Conservation (phyloP, 2,888 invertebrate species). For the Pteria penguin region DNA sequence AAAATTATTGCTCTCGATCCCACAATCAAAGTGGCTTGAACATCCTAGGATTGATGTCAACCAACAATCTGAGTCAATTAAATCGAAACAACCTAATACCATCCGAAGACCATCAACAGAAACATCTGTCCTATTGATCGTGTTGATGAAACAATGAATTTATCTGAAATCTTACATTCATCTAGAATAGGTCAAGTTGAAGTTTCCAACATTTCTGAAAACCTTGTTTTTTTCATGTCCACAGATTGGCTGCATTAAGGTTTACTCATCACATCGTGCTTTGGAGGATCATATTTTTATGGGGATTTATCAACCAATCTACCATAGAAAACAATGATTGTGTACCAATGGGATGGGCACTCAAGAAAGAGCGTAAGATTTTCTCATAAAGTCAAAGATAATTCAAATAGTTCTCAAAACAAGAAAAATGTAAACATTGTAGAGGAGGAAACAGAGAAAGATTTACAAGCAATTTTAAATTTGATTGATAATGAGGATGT, state of each 20-base stretch:
- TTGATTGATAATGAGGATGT: neutral
- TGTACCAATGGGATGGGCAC: slow-evolving; percentile 15
- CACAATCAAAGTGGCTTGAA: neutral
- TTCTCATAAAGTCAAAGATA: slow-evolving; percentile 3
- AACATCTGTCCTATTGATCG: too few relatives aligned
- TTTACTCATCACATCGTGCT: neutral
- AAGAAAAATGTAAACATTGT: neutral
- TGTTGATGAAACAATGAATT: too few relatives aligned
- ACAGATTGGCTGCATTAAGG: neutral
- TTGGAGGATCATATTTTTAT: neutral
- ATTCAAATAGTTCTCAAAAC: neutral
- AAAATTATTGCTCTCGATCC: neutral
- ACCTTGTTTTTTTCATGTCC: neutral
- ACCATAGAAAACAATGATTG: neutral
- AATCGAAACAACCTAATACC: neutral
- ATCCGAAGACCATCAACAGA: too few relatives aligned
- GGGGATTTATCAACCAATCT: neutral
- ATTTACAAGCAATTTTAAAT: neutral
- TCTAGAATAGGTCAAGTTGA: too few relatives aligned
- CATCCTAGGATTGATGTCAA: neutral
- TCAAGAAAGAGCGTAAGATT: slow-evolving; percentile 21
- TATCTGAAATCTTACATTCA: too few relatives aligned
- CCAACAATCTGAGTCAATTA: neutral
- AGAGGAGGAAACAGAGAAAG: neutral
- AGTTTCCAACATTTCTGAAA: too few relatives aligned